Conservation (phyloP, 2,113 vertebrate species). For the Hyperopisus bebe region DNA sequence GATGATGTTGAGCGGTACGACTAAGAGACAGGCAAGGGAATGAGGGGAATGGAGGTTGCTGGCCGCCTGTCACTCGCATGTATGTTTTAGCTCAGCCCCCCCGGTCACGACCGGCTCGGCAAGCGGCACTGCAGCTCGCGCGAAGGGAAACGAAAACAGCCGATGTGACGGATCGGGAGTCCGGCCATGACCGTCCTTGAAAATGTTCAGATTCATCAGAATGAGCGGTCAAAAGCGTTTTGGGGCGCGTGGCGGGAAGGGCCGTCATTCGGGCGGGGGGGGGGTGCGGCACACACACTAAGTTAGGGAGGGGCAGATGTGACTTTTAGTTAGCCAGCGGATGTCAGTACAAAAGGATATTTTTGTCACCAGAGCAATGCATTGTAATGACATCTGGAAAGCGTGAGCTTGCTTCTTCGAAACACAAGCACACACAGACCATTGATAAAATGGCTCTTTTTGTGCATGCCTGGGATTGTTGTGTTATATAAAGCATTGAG, state of each 20-base stretch:
- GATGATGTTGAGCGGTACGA: not conserved
- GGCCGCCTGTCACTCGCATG: not conserved
- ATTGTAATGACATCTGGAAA: not conserved
- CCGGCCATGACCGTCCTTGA: not conserved
- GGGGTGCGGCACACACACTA: too few relatives aligned
- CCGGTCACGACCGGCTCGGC: not conserved
- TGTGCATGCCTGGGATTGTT: not conserved
- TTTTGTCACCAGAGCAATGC: not conserved
- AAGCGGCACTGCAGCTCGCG: not conserved
- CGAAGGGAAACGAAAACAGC: not conserved
- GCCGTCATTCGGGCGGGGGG: too few relatives aligned
- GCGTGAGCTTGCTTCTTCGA: not conserved
- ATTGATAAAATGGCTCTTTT: not conserved
- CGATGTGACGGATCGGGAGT: not conserved
- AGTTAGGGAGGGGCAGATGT: not conserved
- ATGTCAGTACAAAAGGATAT: not conserved
- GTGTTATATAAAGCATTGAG: not conserved
- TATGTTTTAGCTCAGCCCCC: not conserved
- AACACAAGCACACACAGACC: not conserved
- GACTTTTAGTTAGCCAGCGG: not conserved
- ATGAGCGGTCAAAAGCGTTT: not conserved
- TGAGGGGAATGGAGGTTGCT: not conserved
- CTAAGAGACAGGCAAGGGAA: not conserved
- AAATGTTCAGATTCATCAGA: not conserved
- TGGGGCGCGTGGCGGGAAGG: not conserved